Evolutionary conservation across 2,797 vertebrate genomes (phyloP), one percentile per base, ranked within the genome.

Genomic region (Crocodylus rhombifer): DNA sequence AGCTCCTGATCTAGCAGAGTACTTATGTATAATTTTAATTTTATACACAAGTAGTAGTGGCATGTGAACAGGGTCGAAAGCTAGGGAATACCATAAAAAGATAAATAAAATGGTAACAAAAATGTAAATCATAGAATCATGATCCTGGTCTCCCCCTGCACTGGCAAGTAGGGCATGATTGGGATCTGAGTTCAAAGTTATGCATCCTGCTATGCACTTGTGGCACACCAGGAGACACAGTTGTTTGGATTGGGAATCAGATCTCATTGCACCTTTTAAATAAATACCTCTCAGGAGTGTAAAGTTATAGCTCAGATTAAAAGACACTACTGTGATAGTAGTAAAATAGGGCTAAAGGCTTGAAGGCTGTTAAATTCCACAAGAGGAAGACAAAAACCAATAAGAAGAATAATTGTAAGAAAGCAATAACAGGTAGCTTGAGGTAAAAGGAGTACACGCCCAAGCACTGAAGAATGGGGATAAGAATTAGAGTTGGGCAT

Each of bases 101-200:
- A 55, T 3, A 2, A 0, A 0, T 11, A 81, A 88, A 87, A 81
- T 80, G 51, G 58, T 51, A 15, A 62, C 73, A 33, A 4, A 56
- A 61, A 88, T 26, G 12, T 2, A 71, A 67, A 90, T 42, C 42
- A 64, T 28, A 73, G 15, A 14, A 42, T 42, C 42, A 42, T 42
- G 42, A 42, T 42, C 42, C 42, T 42, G 42, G 42, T 42, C 42
- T 42, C 2, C 42, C 42, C 42, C 42, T 42, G 42, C 7, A 42
- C 42, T 42, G 42, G 42, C 42, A 42, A 42, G 7, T 42, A 42
- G 42, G 42, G 42, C 42, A 42, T 42, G 42, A 42, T 42, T 42
- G 42, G 42, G 42, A 42, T 42, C 42, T 42, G 42, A 42, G 42
- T 42, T 42, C 42, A 9, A 42, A 42, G 9, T 42, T 42, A 10